Conservation (phyloP, 2,113 vertebrate genomes). For the Myiagra hebetior region DNA sequence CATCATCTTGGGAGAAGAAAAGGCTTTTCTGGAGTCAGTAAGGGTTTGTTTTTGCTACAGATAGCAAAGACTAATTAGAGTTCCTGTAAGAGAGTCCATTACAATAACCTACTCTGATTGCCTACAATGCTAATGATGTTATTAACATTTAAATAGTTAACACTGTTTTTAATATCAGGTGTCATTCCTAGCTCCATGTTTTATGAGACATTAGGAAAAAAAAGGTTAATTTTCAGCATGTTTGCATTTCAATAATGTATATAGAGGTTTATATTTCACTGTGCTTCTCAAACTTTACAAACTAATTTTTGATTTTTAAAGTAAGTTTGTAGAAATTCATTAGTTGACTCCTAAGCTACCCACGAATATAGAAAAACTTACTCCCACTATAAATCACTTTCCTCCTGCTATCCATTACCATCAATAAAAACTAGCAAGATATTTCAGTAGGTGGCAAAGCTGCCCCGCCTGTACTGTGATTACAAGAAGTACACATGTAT, state of each 20-base stretch:
- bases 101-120: background rate
- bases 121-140: background rate
- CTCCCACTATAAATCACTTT: background rate
- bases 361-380: background rate
- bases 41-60: background rate
- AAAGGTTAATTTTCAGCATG: background rate
- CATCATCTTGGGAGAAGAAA: background rate
- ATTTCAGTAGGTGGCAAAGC: background rate
- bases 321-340: background rate
- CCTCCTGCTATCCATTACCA: background rate
- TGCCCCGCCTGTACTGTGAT: background rate
- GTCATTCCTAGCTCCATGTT: background rate
- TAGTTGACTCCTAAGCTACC: background rate
- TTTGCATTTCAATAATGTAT: background rate
- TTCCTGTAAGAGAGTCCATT: constrained; percentile 20
- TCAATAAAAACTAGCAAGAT: background rate
- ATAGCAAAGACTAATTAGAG: constrained; percentile 22
- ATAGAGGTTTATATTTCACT: background rate
- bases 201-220: background rate
- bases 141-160: constrained; percentile 8
- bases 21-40: background rate
- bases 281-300: background rate
- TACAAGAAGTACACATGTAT: background rate
- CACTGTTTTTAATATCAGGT: background rate
- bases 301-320: background rate